These are phyloP conservation scores for Myopa tessellatipennis DNA, from an alignment of 2,888 invertebrate genomes.

Conservation along the genomic window DNA sequence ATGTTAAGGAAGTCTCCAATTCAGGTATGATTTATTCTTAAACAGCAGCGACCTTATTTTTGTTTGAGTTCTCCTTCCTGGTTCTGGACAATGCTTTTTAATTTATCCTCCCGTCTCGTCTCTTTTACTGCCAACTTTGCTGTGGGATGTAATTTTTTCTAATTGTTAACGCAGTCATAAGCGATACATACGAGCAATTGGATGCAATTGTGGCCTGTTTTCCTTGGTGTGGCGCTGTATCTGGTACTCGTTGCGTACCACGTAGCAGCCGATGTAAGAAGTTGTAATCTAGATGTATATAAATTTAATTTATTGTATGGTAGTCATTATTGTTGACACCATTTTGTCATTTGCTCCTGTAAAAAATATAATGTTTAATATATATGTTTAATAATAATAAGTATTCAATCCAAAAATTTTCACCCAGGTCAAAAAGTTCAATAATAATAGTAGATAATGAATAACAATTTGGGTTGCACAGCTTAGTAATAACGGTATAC, in stretches of 20 bases:
- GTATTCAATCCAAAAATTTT: no score
- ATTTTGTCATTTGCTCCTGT: background rate
- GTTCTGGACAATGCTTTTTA: slow-evolving; percentile 36
- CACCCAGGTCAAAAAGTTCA: no score
- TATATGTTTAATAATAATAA: background rate
- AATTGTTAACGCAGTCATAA: slow-evolving; percentile 61
- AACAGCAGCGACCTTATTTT: slow-evolving; percentile 36
- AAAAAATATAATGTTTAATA: background rate
- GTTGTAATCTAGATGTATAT: background rate
- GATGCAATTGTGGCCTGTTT: slow-evolving; percentile 82
- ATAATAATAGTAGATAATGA: no score
- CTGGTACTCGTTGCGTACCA: slow-evolving; percentile 73
- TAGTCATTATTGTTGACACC: no score
- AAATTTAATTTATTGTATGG: background rate
- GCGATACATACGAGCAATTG: slow-evolving; percentile 80
- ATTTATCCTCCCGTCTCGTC: slow-evolving; percentile 27
- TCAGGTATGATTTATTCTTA: slow-evolving; percentile 72
- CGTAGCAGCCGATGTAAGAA: slow-evolving; percentile 75
- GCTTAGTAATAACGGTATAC: no score
- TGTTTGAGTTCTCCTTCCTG: slow-evolving; percentile 39
- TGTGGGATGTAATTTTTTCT: slow-evolving; percentile 30
- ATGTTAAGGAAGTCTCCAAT: slow-evolving; percentile 82
- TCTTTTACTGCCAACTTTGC: slow-evolving; percentile 32
- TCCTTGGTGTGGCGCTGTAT: slow-evolving; percentile 77
- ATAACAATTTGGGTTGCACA: no score